Percentiles rank a stretch among this genome's conserved stretches.
Conservation (phyloP, 1,140 invertebrate genomes). For the Stegodyphus dumicola region DNA sequence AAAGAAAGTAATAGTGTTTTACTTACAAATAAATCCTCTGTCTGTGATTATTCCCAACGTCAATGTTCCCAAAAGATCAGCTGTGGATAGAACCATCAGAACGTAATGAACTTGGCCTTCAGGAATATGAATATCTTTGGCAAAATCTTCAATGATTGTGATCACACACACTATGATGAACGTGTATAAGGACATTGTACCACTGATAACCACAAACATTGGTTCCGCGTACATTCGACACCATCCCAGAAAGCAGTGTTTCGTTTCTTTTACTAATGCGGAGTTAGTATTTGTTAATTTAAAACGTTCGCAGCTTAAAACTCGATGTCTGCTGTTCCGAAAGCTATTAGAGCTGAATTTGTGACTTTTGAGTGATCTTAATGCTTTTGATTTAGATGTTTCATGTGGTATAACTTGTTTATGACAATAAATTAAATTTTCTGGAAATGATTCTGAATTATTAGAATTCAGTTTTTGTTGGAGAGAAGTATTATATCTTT, state of each 20-base stretch:
- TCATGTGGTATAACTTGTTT: too few species aligned
- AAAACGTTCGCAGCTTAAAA: too few species aligned
- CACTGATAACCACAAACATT: slow-evolving; percentile 32
- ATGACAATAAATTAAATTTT: too few species aligned
- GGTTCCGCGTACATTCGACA: slow-evolving; percentile 18
- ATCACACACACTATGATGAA: slow-evolving; percentile 44
- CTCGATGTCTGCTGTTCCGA: too few species aligned
- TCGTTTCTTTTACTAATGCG: not conserved
- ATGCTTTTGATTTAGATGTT: too few species aligned
- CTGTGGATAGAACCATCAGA: slow-evolving; percentile 37
- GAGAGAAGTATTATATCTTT: too few species aligned
- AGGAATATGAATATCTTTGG: slow-evolving; percentile 25
- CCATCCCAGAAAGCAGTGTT: slow-evolving; percentile 41
- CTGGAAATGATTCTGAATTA: too few species aligned
- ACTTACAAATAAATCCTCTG: slow-evolving; percentile 39
- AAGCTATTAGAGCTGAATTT: too few species aligned
- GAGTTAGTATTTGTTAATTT: too few species aligned
- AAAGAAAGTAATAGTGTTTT: not conserved
- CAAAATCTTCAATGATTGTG: slow-evolving; percentile 57
- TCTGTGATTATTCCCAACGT: slow-evolving; percentile 41
- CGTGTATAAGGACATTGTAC: slow-evolving; percentile 44
- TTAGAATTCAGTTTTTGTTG: too few species aligned
- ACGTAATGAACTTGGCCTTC: slow-evolving; percentile 22
- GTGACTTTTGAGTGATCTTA: too few species aligned
- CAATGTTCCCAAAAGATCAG: slow-evolving; percentile 36